Evolutionary conservation across 2,113 vertebrate species (phyloP).

Genomic region (Canis aureus): DNA sequence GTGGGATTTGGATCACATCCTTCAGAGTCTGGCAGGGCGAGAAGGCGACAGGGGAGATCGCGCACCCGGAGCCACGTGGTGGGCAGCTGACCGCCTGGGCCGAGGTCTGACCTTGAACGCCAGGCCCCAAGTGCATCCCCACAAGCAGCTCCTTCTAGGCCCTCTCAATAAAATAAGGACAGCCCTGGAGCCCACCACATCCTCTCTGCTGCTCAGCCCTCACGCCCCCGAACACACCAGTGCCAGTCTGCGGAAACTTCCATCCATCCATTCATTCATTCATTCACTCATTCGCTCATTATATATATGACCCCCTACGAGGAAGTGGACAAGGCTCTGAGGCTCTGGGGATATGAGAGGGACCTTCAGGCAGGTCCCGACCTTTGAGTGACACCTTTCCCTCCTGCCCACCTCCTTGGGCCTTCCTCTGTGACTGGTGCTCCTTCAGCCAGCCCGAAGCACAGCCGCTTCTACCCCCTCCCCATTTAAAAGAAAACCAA

Average conservation of each 20-base stretch:
- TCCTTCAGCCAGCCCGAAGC: background rate
- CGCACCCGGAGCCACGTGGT: constrained; percentile 50
- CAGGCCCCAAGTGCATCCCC: background rate
- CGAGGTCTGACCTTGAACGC: constrained; percentile 46
- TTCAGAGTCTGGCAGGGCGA: constrained; percentile 79
- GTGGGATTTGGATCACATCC: constrained; percentile 84
- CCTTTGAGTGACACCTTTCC: background rate
- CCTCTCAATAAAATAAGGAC: background rate
- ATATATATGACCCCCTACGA: background rate
- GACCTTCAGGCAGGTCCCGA: background rate
- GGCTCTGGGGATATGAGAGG: background rate
- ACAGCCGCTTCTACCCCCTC: background rate
- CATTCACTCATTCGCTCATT: background rate
- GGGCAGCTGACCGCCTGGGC: constrained; percentile 57
- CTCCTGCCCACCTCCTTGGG: background rate
- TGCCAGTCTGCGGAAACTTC: background rate
- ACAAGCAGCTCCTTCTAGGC: background rate
- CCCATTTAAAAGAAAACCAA: background rate
- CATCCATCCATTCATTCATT: background rate
- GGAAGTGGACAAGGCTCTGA: background rate
- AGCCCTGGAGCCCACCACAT: background rate
- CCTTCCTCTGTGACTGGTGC: background rate
- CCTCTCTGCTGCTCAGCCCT: background rate
- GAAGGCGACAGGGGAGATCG: background rate
- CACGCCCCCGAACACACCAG: background rate